Base-by-base conservation (phyloP, 2,888 invertebrate species). In the Thymelicus lineola region DNA sequence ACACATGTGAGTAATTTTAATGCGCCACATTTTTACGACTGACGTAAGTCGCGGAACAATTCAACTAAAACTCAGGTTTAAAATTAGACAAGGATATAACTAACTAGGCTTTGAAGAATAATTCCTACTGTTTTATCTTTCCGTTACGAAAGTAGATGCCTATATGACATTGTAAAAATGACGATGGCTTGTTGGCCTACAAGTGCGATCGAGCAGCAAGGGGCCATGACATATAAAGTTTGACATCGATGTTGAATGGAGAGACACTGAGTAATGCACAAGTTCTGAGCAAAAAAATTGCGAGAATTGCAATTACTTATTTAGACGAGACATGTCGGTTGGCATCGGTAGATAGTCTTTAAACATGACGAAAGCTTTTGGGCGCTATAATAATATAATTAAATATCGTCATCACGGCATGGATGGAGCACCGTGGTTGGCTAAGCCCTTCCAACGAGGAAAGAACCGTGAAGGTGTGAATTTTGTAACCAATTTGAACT, bases 151-250 rank as follows among this genome's bases (percentile, higher is more conserved):
- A 91, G 81, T 79, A 82, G 82, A 90, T 86, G 3, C 20, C 20
- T 20, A 91, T 90, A 92, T 92, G 91, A 93, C 93, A 92, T 91
- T 93, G 93, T 91, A 88, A 86, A 89, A 88, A 85, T 86, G 74
- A 81, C 84, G 89, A 89, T 90, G 87, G 82, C 82, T 85, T 74
- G 70, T 82, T 84, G 92, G 90, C 92, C 93, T 92, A 92, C 91
- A 91, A 92, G 90, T 87, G 90, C 93, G 88, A 88, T 90, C 89
- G 89, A 90, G 90, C 90, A 86, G 80, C 85, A 82, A 84, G 82
- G 76, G 90, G 79, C 92, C 92, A 75, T 92, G 92, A 93, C 92
- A 93, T 88, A 92, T 89, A 88, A 91, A 89, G 82, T 86, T 83
- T 86, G 89, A 88, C 89, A 87, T 84, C 88, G 87, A 78, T 76